Percentiles rank a stretch among this genome's conserved stretches.
phyloP scores from a whole-genome alignment of 64 coral and sea anemone species.

The Montipora efflorescens region DNA sequence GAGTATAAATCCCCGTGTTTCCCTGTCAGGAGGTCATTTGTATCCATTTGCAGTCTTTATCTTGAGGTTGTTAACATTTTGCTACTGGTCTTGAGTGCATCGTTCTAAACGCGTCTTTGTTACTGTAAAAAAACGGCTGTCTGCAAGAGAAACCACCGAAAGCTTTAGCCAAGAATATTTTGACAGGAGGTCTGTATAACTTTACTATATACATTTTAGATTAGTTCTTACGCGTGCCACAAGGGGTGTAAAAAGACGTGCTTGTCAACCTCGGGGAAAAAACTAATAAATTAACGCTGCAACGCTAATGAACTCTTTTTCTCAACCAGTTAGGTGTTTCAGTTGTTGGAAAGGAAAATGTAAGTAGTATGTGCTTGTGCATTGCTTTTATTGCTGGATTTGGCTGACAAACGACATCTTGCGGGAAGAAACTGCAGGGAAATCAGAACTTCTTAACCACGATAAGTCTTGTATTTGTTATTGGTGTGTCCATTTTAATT shows the following conservation, averaged over 20 bases:
- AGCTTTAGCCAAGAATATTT: not conserved
- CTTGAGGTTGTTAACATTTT: too few species aligned
- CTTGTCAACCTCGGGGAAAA: not conserved
- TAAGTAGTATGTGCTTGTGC: not conserved
- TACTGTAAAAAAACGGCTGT: not conserved
- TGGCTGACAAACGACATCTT: not conserved
- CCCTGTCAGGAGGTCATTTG: too few species aligned
- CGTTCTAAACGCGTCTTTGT: too few species aligned
- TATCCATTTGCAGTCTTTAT: too few species aligned
- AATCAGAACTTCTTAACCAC: not conserved
- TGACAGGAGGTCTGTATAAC: not conserved
- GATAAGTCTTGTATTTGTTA: too few species aligned
- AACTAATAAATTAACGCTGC: not conserved
- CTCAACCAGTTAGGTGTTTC: not conserved
- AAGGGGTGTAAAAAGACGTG: not conserved
- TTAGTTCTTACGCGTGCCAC: not conserved
- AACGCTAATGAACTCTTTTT: not conserved
- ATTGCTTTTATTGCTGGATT: conserved; percentile 17
- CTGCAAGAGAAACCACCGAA: not conserved
- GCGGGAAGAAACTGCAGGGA: not conserved
- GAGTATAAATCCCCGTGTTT: too few species aligned
- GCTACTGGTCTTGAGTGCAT: too few species aligned
- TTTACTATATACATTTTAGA: not conserved
- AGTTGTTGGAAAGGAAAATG: not conserved
- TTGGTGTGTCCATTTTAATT: too few species aligned